Conservation (phyloP, 2,888 invertebrate species). For the Ennomos quercinarius region DNA sequence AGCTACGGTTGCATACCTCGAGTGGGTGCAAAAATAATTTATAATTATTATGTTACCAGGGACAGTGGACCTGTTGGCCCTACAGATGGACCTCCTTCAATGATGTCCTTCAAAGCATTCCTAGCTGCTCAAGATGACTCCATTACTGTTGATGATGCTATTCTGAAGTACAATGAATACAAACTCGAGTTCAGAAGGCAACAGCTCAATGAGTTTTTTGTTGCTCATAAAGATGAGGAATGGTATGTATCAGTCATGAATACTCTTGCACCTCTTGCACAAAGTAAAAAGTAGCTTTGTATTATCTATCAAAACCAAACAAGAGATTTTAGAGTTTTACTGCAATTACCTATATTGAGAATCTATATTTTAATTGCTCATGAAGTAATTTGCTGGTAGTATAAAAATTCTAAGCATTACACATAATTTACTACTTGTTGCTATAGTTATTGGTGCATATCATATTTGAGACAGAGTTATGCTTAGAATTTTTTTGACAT, state of each 20-base stretch:
- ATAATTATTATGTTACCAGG: constrained; percentile 56
- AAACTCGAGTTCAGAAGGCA: constrained; percentile 98
- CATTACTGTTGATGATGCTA: constrained; percentile 98
- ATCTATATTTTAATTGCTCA: constrained; percentile 45
- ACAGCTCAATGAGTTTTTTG: constrained; percentile 99
- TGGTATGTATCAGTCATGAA: constrained; percentile 90
- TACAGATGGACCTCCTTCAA: constrained; percentile 93
- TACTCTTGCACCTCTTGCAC: constrained; percentile 16
- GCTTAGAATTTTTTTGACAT: constrained; percentile 77
- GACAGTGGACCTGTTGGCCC: constrained; percentile 68
- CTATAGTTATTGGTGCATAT: background rate
- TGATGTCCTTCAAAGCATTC: constrained; percentile 99
- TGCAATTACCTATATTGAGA: constrained; percentile 14
- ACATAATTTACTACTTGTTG: constrained; percentile 5
- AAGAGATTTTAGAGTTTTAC: constrained; percentile 1
- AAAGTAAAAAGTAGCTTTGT: constrained; percentile 30
- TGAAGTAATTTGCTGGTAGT: constrained; percentile 68
- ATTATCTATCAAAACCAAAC: background rate
- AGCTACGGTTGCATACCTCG: too few species aligned
- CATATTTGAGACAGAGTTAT: constrained; percentile 45
- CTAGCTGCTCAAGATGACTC: constrained; percentile 98
- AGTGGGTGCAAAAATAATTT: background rate
- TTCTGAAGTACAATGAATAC: constrained; percentile 98
- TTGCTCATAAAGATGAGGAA: constrained; percentile 99
- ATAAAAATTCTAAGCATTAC: constrained; percentile 78